A percentile compares a stretch with the other conserved stretches of the same genome.
phyloP scores from a whole-genome alignment of 2,888 invertebrate species.

The Apodemia mormo region DNA sequence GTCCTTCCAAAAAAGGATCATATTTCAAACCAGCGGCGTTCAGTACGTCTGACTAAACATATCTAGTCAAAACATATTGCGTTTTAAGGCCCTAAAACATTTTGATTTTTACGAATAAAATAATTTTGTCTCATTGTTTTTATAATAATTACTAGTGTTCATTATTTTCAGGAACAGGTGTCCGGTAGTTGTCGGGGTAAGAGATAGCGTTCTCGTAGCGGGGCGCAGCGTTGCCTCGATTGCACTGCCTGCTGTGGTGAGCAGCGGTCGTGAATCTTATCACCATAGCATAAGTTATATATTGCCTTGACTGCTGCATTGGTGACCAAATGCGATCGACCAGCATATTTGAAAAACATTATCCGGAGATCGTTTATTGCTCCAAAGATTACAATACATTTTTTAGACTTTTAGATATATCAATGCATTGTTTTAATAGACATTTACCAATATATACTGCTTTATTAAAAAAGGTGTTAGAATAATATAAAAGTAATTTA shows the following conservation, averaged over 20 bases:
- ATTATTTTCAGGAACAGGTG: slow-evolving; percentile 63
- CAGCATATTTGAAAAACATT: not conserved
- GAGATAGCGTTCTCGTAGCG: slow-evolving; percentile 77
- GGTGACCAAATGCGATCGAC: not conserved
- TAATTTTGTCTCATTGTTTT: no score
- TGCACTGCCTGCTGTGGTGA: slow-evolving; percentile 78
- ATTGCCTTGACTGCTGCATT: not conserved
- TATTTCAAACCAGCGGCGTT: no score
- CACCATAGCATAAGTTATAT: not conserved
- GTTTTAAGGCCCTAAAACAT: no score
- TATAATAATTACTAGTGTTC: not conserved
- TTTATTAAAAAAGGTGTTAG: no score
- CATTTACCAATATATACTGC: not conserved
- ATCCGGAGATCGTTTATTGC: not conserved
- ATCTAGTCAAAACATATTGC: no score
- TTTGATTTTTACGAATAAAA: no score
- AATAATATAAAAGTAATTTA: no score
- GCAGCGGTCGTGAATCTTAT: slow-evolving; percentile 48
- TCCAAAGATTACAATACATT: slow-evolving; percentile 1
- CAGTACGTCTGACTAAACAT: no score
- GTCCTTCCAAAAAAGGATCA: no score
- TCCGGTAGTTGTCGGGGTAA: slow-evolving; percentile 67
- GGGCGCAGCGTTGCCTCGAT: slow-evolving; percentile 78
- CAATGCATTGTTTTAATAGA: not conserved
- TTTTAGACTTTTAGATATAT: not conserved